These are phyloP conservation scores for Poecilus cupreus DNA, from an alignment of 2,888 invertebrate species.

Conservation along the genomic window DNA sequence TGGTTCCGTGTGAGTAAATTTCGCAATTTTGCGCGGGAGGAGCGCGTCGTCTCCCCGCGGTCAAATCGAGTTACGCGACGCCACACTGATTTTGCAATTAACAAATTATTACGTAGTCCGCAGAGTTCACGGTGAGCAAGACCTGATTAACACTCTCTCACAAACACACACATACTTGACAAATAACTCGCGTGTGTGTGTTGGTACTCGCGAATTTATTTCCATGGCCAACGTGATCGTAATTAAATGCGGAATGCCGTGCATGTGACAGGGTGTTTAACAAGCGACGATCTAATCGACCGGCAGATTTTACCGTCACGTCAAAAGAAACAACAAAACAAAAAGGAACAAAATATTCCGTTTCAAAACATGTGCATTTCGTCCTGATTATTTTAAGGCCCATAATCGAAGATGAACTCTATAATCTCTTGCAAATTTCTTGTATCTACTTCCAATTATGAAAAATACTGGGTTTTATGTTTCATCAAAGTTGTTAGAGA, in stretches of 20 bases:
- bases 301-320: neutral
- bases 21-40: conserved; percentile 2
- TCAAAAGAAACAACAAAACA: neutral
- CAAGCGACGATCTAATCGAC: conserved; percentile 31
- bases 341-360: conserved; percentile 1
- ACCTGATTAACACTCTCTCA: conserved; percentile 42
- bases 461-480: too few relatives aligned
- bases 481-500: too few relatives aligned
- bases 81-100: conserved; percentile 72
- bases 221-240: conserved; percentile 47
- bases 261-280: conserved; percentile 51
- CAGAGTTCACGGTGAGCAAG: conserved; percentile 31
- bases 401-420: too few relatives aligned
- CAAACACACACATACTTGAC: conserved; percentile 1
- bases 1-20: conserved; percentile 6
- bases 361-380: neutral
- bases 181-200: conserved; percentile 1
- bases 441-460: too few relatives aligned
- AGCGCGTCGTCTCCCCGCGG: conserved; percentile 62
- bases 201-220: conserved; percentile 17
- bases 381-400: too few relatives aligned
- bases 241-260: conserved; percentile 50
- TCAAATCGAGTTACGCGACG: conserved; percentile 61
- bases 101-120: conserved; percentile 70
- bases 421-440: too few relatives aligned